Conservation (phyloP, 2,888 invertebrate genomes). For the Eurytoma californica region DNA sequence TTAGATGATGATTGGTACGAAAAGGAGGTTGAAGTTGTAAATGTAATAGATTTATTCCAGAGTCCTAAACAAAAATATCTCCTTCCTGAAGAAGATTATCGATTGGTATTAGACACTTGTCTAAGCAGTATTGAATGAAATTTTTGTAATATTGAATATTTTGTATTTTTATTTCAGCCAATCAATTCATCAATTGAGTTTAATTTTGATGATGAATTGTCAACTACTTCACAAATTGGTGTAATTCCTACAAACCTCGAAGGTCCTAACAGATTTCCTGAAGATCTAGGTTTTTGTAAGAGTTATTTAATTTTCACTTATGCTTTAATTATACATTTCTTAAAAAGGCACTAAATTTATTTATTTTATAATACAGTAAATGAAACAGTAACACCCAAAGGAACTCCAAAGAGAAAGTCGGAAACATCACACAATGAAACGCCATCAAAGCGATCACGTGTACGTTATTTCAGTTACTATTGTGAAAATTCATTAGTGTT, state of each 20-base stretch:
- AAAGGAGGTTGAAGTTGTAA: not conserved
- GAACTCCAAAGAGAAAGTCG: conserved; percentile 30
- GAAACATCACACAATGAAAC: conserved; percentile 1
- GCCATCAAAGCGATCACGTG: conserved; percentile 13
- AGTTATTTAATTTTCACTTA: too few species aligned
- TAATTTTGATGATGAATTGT: too few species aligned
- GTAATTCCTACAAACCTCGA: too few species aligned
- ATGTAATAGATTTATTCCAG: conserved; percentile 1
- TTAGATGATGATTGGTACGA: not conserved
- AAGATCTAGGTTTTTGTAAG: too few species aligned
- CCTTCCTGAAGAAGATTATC: not conserved
- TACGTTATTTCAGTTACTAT: conserved; percentile 11
- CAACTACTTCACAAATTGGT: too few species aligned
- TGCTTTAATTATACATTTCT: not conserved
- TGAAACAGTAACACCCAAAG: not conserved
- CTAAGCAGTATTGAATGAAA: not conserved
- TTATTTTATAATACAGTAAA: not conserved
- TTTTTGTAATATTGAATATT: too few species aligned
- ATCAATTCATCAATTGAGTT: too few species aligned
- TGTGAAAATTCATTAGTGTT: not conserved
- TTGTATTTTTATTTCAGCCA: too few species aligned
- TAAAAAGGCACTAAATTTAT: not conserved
- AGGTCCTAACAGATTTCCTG: too few species aligned
- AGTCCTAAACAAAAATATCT: conserved; percentile 17
- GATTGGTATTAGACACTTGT: not conserved